Evolutionary conservation across 2,888 invertebrate genomes (phyloP), one percentile per base, ranked within the genome.

Genomic region (Pelosia muscerda): DNA sequence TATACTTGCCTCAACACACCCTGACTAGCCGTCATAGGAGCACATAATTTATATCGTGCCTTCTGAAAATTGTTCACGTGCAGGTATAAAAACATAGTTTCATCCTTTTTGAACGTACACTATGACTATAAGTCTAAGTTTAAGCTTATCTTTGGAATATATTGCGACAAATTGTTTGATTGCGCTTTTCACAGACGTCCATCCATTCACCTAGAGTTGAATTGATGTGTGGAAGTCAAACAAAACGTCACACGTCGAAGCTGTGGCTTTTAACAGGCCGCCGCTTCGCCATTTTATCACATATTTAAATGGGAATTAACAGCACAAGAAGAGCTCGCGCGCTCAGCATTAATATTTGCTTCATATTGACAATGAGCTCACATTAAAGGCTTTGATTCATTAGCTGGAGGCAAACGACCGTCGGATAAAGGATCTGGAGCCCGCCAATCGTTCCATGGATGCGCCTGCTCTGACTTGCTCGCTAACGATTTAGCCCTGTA

Each of bases 281-380:
- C 79, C 81, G 71, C 79, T 82, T 79, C 78, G 82, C 83, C 89
- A 89, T 89, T 90, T 89, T 91, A 90, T 91, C 88, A 84, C 90
- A 92, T 89, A 88, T 92, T 92, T 89, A 91, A 92, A 92, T 88
- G 86, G 81, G 88, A 91, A 91, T 93, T 92, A 93, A 92, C 88
- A 86, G 87, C 86, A 91, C 93, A 92, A 90, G 92, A 85, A 82
- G 76, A 69, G 73, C 81, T 74, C 81, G 82, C 85, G 85, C 86
- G 84, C 84, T 85, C 85, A 86, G 84, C 86, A 85, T 90, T 90
- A 89, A 92, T 92, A 91, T 91, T 92, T 90, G 88, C 91, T 89
- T 84, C 84, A 87, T 90, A 93, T 93, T 93, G 92, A 90, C 91
- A 92, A 92, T 92, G 88, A 88, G 87, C 85, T 90, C 89, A 80